Evolutionary conservation across 2,888 invertebrate genomes (phyloP).

Genomic region (Gasteruption jaculator): DNA sequence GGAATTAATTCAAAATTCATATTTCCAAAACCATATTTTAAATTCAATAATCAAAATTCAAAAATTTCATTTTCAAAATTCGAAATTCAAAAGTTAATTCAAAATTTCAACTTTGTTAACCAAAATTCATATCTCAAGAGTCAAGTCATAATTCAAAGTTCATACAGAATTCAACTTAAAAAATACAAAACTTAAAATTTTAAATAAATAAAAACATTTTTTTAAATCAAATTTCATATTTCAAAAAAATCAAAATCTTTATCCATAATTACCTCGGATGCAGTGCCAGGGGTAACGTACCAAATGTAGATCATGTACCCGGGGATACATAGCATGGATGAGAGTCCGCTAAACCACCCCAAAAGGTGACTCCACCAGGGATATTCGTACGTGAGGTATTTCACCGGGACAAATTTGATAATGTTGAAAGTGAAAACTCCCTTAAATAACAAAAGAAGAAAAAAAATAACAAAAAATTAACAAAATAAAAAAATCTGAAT

Average conservation of each 20-base stretch:
- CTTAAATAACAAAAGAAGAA: constrained; percentile 55
- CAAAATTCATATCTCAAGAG: background rate
- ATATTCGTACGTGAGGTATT: constrained; percentile 91
- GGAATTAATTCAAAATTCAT: no score
- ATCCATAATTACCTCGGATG: constrained; percentile 61
- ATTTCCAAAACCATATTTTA: background rate
- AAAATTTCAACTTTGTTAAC: background rate
- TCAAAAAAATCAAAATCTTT: no score
- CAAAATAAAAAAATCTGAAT: no score
- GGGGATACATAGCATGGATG: constrained; percentile 96
- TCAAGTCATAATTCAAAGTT: no score
- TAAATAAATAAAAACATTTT: background rate
- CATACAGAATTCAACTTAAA: no score
- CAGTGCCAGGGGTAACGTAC: constrained; percentile 76
- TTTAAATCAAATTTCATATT: no score
- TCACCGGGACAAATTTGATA: constrained; percentile 88
- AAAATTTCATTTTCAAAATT: background rate
- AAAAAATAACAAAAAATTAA: constrained; percentile 1
- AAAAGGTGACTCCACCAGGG: constrained; percentile 95
- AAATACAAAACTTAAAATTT: no score
- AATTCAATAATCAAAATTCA: background rate
- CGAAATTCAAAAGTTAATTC: no score
- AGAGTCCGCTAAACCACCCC: constrained; percentile 94
- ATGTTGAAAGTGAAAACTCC: constrained; percentile 92
- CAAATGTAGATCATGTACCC: constrained; percentile 87